Evolutionary conservation across 2,888 invertebrate genomes (phyloP).

Genomic region (Toxonevra muliebris): DNA sequence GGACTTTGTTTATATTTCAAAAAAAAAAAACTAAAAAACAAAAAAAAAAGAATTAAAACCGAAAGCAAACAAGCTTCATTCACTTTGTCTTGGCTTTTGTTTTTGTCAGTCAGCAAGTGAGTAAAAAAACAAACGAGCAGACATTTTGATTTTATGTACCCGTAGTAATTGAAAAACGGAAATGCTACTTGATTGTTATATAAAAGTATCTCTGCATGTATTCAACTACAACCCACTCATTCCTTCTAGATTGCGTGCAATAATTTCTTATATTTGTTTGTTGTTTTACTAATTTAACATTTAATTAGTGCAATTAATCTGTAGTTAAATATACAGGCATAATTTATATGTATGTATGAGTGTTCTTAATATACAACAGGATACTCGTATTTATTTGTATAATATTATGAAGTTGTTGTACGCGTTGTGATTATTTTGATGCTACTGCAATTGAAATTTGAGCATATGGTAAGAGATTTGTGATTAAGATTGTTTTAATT

Average conservation of each 20-base stretch:
- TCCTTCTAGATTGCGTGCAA: slow-evolving; percentile 37
- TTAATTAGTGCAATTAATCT: slow-evolving; percentile 65
- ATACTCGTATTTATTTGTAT: too few relatives aligned
- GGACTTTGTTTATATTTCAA: slow-evolving; percentile 19
- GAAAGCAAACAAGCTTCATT: too few relatives aligned
- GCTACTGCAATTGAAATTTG: too few relatives aligned
- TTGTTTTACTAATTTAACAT: slow-evolving; percentile 42
- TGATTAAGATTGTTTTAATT: too few relatives aligned
- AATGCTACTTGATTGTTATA: slow-evolving; percentile 51
- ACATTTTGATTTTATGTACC: neutral
- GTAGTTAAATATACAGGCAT: slow-evolving; percentile 45
- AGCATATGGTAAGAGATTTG: too few relatives aligned
- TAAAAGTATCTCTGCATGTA: too few relatives aligned
- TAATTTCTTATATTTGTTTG: slow-evolving; percentile 37
- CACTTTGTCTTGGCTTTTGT: too few relatives aligned
- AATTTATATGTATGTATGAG: too few relatives aligned
- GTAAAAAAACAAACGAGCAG: neutral
- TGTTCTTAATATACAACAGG: too few relatives aligned
- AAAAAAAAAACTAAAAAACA: slow-evolving; percentile 24
- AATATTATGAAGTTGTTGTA: slow-evolving; percentile 53
- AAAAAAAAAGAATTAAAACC: neutral
- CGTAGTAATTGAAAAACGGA: slow-evolving; percentile 59
- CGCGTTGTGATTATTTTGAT: slow-evolving; percentile 43
- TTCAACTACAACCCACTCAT: too few relatives aligned
- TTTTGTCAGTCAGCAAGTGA: slow-evolving; percentile 9